phyloP scores from a whole-genome alignment of 35 echinoderm and acorn worm genomes.

The Heliocidaris erythrogramma region DNA sequence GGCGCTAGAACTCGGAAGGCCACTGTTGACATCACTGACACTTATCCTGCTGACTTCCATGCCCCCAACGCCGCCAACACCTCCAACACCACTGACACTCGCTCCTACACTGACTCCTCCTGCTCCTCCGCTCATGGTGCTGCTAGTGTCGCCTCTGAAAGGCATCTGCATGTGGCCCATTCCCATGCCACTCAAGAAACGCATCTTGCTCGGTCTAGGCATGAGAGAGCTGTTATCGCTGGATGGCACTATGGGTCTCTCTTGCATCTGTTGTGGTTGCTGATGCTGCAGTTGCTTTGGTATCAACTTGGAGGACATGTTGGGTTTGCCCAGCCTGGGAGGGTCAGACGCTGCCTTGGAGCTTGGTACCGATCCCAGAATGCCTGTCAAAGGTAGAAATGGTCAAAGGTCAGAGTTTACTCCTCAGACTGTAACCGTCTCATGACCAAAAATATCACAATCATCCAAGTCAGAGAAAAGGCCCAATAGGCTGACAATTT shows the following conservation, averaged over 20 bases:
- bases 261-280: neutral
- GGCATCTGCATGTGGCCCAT: constrained; percentile 12
- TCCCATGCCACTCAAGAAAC: neutral
- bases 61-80: neutral
- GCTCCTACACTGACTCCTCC: neutral
- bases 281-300: neutral
- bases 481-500: no score
- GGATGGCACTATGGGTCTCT: neutral
- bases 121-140: neutral
- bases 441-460: no score
- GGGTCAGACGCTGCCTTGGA: constrained; percentile 16
- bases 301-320: neutral
- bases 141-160: neutral
- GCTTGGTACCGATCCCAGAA: constrained; percentile 26
- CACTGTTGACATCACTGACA: neutral
- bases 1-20: neutral
- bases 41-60: neutral
- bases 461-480: no score
- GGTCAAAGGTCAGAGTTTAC: no score
- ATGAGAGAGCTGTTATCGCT: neutral
- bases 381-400: neutral
- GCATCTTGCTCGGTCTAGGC: constrained; percentile 21
- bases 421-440: no score
- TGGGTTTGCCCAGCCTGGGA: neutral
- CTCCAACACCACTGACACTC: neutral